Base-by-base conservation (phyloP, 2,113 vertebrate species). In the Eclectus roratus region DNA sequence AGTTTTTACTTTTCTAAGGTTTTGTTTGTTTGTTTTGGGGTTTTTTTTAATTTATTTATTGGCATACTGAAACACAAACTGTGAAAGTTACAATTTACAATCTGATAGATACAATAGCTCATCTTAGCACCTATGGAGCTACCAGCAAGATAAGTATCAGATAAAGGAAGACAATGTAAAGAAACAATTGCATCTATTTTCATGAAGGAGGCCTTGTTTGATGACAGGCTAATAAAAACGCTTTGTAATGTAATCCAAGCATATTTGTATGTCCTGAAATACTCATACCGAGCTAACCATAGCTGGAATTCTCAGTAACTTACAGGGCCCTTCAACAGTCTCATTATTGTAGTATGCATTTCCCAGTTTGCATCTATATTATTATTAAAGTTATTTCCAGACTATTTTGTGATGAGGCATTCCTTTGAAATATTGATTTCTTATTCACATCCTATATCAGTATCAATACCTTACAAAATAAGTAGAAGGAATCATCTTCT, bases 1-100 rank as follows among this genome's bases (percentile, higher is more conserved):
- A 52, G 1, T 6, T 7, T 41, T 6, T 1, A 13, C 3, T 16
- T 85, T 68, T 63, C 31, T 55, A n/a, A 41, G 6, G 0, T n/a
- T n/a, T 25, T 49, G 17, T 31, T 44, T 49, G 19, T 4, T 35
- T 27, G 19, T 13, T n/a, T n/a, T 33, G 55, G 20, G 13, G 8
- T 11, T 7, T 2, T 13, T 37, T 29, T 25, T 33, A 49, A 35
- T 43, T 31, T 20, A 64, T 79, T 17, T 7, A 5, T 68, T 70
- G 11, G 2, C 29, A 44, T 56, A 41, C 25, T 35, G 20, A 1
- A 24, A 63, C 4, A 63, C 4, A 70, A 89, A 66, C 8, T 49
- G 5, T 83, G 10, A 7, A 33, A 31, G 31, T 31, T 49, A 25
- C 4, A 79, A 9, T 61, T 44, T 52, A 61, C 17, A 79, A 81